Base-by-base conservation (phyloP, 2,113 vertebrate species). In the Mus pahari region DNA sequence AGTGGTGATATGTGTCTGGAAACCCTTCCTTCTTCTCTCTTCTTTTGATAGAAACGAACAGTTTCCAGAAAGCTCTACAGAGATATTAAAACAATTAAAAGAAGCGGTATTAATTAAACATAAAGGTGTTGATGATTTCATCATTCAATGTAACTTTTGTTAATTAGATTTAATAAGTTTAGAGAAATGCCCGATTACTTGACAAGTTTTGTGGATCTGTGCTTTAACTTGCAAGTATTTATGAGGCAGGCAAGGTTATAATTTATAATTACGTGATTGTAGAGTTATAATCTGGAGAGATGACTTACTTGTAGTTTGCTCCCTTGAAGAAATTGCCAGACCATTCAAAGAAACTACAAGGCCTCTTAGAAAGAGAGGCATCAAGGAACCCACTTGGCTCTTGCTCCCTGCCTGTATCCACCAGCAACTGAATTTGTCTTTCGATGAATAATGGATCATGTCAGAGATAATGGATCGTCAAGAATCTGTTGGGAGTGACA, bases 11-110 rank as follows among this genome's bases (percentile, higher is more conserved):
- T 36, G 45, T 7, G 79, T 39, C 28, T 81, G 28, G n/a, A 39
- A 70, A 73, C 58, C 48, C 26, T 73, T 48, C 83, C 55, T 33
- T 1, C 11, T 86, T 45, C 50, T 73, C 5, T 92, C 71, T 88
- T 92, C 62, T 86, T 89, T 86, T 74, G 79, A 81, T 93, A 73
- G 66, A 77, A 90, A 73, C 62, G 42, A 93, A 66, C 33, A 86
- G 75, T 90, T 93, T 90, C 22, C 77, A 79, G 62, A 66, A 91
- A 79, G 19, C 31, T 55, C 31, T 64, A 81, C 75, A 86, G 17
- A 95, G 20, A 87, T 77, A 93, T 42, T 53, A 31, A 88, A 89
- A 86, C 4, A 81, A 75, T 70, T 60, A 73, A 93, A 26, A 24
- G 28, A 64, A 93, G 74, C 28, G 12, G 10, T 62, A 71, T 84